Evolutionary conservation across 2,113 vertebrate genomes (phyloP), one percentile per base, ranked within the genome.

Genomic region (Antennarius striatus): DNA sequence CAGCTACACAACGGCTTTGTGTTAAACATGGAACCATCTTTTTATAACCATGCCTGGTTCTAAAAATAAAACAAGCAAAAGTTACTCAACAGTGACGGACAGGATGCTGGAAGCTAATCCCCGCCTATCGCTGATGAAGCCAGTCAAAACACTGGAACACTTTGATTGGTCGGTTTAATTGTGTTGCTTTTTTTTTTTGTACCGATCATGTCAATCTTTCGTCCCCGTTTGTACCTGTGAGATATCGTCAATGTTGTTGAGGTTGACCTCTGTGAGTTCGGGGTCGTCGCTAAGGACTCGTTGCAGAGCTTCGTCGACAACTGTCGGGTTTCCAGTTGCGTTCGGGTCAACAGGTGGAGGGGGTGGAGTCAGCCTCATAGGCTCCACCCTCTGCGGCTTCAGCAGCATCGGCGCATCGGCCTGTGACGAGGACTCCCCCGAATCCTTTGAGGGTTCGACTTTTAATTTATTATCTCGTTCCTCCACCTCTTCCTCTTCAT

Each of bases 211-310:
- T 43, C 11, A 22, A 22, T 11, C 9, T 43, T 43, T 43, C 10
- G 11, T 32, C 3, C 29, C 10, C 22, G 10, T 40, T 61, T 76
- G 90, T 80, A 95, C 95, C 43, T 94, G 88, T 4, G 92, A 94
- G 83, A 98, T 94, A 71, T 99, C 96, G 29, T 99, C 98, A 7
- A 98, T 96, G 57, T 99, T 99, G 91, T 99, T 99, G 75, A 99
- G 86, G 48, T 99, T 99, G 65, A 99, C 94, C 42, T 99, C 96
- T 0, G 79, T 92, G 55, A 94, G 95, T 48, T 96, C 91, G 0
- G 93, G 87, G 74, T 98, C 95, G 2, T 99, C 89, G 80, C 49
- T 87, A 4, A 88, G 90, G 36, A 95, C 92, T 80, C 90, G 93
- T 77, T 97, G 96, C 63, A 99, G 79, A 51, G 90, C 92, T 0